Evolutionary conservation across 2,888 invertebrate genomes (phyloP).

Genomic region (Sinelater perroti): DNA sequence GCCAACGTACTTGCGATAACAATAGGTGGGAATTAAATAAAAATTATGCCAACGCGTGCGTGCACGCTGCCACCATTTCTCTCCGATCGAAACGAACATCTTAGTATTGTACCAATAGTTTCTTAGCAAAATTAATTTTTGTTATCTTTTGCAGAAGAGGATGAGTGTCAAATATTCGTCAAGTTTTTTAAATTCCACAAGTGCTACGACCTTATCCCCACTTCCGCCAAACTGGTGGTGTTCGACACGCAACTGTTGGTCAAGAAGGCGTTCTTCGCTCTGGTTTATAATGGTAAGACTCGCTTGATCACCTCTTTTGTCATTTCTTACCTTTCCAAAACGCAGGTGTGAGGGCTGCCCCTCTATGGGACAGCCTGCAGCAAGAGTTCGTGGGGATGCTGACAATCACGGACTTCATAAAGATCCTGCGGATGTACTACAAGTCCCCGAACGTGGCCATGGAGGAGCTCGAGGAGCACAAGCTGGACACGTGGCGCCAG

Average conservation of each 20-base stretch:
- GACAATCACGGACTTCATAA: conserved; percentile 99
- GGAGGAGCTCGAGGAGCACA: conserved; percentile 97
- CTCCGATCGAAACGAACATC: no score
- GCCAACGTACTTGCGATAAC: no score
- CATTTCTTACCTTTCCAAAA: neutral
- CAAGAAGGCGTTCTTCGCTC: conserved; percentile 98
- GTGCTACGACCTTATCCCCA: conserved; percentile 99
- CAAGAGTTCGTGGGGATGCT: conserved; percentile 98
- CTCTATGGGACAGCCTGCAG: conserved; percentile 93
- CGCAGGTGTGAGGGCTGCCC: conserved; percentile 92
- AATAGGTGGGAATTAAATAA: no score
- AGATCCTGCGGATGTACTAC: conserved; percentile 97
- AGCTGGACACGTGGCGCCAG: conserved; percentile 95
- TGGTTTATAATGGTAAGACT: conserved; percentile 92
- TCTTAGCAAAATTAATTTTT: conserved; percentile 46
- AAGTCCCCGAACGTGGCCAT: conserved; percentile 91
- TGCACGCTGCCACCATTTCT: no score
- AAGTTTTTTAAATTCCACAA: conserved; percentile 99
- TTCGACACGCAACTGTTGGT: conserved; percentile 98
- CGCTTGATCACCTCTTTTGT: neutral
- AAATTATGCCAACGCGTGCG: no score
- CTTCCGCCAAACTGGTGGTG: conserved; percentile 98
- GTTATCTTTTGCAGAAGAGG: conserved; percentile 86
- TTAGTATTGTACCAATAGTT: no score
- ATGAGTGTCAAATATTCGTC: conserved; percentile 96